Evolutionary conservation across 2,113 vertebrate species (phyloP), one percentile per base, ranked within the genome.

Genomic region (Patagioenas fasciata): DNA sequence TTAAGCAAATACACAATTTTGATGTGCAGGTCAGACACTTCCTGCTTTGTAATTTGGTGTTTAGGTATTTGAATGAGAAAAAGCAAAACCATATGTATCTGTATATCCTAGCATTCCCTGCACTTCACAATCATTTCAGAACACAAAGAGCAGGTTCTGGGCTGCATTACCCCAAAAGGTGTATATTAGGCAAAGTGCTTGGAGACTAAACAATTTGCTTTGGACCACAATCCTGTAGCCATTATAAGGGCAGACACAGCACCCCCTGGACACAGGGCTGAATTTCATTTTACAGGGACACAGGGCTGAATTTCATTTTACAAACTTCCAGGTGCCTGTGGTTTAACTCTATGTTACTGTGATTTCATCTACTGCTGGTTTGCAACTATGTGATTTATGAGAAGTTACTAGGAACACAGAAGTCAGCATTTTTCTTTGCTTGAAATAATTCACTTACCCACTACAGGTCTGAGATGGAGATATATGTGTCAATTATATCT

Each of bases 181-280:
- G 23, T 8, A 19, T 6, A 9, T 50, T 25, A 36, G 17, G 8
- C 11, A n/a, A 80, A 72, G 9, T 25, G 19, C 10, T 56, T 69
- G 48, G 34, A 85, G 40, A 25, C 13, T 48, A 14, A 65, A 32
- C 5, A 58, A 34, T 34, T 65, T 85, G 11, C 36, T 75, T 85
- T n/a, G 42, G 10, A 88, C 36, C 10, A 29, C 13, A 42, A 5
- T 18, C 0, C 0, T 4, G 17, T 2, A 84, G 47, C 15, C 24
- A 8, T 9, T 66, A 26, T 21, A 79, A 66, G 17, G 62, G 34
- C 34, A 80, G 54, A 17, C 25, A 29, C 3, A 28, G 40, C 2
- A n/a, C 40, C 44, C 42, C 53, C 47, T 44, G 48, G 48, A 50
- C 18, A 24, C 5, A 21, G 15, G n/a, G 20, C 9, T 60, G 53